Percentiles rank a stretch among this genome's conserved stretches.
These are phyloP conservation scores for Tychaedon coryphoeus DNA, from an alignment of 2,113 vertebrate species.

Conservation along the genomic window DNA sequence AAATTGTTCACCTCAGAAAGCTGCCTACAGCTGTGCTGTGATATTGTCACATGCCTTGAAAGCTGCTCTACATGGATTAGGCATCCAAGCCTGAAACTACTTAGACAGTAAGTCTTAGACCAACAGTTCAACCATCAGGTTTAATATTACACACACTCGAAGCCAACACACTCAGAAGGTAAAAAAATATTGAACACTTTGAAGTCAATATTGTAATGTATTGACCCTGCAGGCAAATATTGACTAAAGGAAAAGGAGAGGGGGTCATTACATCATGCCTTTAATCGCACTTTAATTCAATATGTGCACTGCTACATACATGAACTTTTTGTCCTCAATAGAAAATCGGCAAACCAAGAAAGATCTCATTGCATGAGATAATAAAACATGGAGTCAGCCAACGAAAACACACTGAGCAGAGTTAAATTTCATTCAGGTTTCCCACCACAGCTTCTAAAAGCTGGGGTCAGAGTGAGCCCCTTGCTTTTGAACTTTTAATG, in stretches of 20 bases:
- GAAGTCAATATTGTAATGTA: constrained; percentile 71
- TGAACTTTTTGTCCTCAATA: constrained; percentile 76
- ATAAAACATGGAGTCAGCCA: constrained; percentile 73
- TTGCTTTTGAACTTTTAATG: constrained; percentile 66
- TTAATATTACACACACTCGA: constrained; percentile 49
- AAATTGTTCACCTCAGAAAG: constrained; percentile 28
- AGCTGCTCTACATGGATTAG: constrained; percentile 22
- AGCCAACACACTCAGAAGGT: constrained; percentile 64
- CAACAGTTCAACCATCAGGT: constrained; percentile 51
- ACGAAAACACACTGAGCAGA: constrained; percentile 63
- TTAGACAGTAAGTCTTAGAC: constrained; percentile 51
- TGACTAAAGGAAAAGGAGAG: constrained; percentile 74
- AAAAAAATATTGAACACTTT: constrained; percentile 66
- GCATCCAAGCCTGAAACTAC: constrained; percentile 40
- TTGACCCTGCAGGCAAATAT: constrained; percentile 70
- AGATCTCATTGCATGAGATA: constrained; percentile 77
- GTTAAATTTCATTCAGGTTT: constrained; percentile 71
- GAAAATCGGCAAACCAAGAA: constrained; percentile 78
- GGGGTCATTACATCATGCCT: constrained; percentile 70
- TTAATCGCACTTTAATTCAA: constrained; percentile 64
- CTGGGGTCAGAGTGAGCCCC: constrained; percentile 51
- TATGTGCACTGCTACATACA: constrained; percentile 66
- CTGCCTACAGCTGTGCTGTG: constrained; percentile 31
- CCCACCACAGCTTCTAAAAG: constrained; percentile 71
- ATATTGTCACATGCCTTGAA: constrained; percentile 51